phyloP scores from a whole-genome alignment of 2,113 vertebrate species.

The Pseudorectes ferrugineus region DNA sequence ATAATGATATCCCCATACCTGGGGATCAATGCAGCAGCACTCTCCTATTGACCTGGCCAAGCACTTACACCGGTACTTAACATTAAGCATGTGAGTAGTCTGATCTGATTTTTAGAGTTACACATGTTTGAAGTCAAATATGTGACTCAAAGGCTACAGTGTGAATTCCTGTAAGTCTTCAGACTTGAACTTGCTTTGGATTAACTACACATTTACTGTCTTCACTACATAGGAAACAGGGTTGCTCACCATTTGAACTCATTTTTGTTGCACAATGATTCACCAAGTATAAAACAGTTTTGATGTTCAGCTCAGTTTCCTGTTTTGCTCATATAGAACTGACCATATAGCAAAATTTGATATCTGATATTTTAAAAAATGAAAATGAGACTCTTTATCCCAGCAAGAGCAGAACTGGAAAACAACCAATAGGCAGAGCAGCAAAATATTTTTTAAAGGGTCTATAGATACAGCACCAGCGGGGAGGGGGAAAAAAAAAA shows the following conservation, averaged over 20 bases:
- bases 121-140: background rate
- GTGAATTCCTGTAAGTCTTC: background rate
- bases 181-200: background rate
- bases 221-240: background rate
- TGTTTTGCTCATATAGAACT: background rate
- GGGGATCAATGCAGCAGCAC: background rate
- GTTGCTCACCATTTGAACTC: background rate
- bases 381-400: background rate
- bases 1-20: background rate
- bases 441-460: background rate
- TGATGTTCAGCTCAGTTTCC: background rate
- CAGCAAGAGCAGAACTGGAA: background rate
- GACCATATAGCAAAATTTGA: background rate
- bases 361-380: background rate
- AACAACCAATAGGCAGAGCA: background rate
- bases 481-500: fast-evolving
- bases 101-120: background rate
- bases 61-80: background rate
- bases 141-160: background rate
- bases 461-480: background rate
- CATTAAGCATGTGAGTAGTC: background rate
- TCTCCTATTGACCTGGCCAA: conserved; percentile 4
- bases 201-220: background rate
- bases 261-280: background rate
- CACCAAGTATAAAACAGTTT: background rate